Evolutionary conservation across 2,797 vertebrate species (phyloP), one percentile per base, ranked within the genome.

Genomic region (Anguilla anguilla): DNA sequence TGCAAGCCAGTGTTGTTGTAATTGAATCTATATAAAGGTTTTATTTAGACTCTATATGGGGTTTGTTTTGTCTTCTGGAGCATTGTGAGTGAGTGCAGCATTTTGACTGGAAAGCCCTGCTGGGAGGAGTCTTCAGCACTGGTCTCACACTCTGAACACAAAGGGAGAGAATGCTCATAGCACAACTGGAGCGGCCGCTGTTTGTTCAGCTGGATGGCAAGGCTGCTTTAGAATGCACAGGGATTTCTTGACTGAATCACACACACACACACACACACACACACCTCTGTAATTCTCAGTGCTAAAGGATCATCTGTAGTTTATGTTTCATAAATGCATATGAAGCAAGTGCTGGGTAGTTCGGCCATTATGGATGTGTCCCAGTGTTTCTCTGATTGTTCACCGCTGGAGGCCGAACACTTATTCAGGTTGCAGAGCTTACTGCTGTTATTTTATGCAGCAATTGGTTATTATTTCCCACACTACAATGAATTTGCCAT

Each of bases 131-230:
- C 19, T 9, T 53, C 53, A 13, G 1, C 7, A 3, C 83, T 35
- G 17, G 83, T 57, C 55, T 6, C 57, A 39, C 59, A 85, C n/a
- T 59, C 43, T 7, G 59, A 64, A 39, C 64, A 59, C 43, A 43
- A 67, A 67, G 31, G 72, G 4, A 19, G 31, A 35, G 72, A 15
- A 10, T 13, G 67, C 67, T 2, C 39, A 67, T 59, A n/a, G 64
- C 84, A 69, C 51, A 74, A 85, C 51, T 72, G 31, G 22, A 82
- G 19, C 79, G 10, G 46, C 79, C n/a, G 43, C 79, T 82, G 79
- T 82, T 82, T 82, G 46, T 57, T 28, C 51, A 84, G 82, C 79
- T 82, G 28, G 51, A 55, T 31, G 22, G 28, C 51, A 31, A 3
- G n/a, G 51, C 82, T 84, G 82, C 51, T 84, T 84, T 28, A 83